A percentile compares a stretch with the other conserved stretches of the same genome.
Evolutionary conservation across 1,140 invertebrate species (phyloP).

Genomic region (Dendrolimus kikuchii): DNA sequence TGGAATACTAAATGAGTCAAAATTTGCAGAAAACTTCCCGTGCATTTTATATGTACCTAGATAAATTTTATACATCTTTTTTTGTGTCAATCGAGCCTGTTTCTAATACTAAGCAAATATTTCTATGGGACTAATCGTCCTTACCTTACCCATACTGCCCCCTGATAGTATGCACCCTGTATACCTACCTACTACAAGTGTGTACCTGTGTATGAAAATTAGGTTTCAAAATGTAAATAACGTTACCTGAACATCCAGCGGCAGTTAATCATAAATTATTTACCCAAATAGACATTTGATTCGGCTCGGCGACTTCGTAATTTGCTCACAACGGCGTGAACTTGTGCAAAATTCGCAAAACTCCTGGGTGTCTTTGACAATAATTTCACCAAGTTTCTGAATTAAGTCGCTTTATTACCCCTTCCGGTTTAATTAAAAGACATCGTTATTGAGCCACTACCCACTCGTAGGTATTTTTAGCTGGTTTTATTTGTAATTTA

Average conservation of each 20-base stretch:
- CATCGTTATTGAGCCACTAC: conserved; percentile 67
- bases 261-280: conserved; percentile 6
- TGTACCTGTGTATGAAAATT: not conserved
- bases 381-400: conserved; percentile 56
- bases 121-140: no score
- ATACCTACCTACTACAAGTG: no score
- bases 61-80: no score
- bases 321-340: conserved; percentile 23
- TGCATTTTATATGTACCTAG: no score
- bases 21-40: no score
- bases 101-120: no score
- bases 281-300: conserved; percentile 7
- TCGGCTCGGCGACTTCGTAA: conserved; percentile 11
- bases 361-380: conserved; percentile 40
- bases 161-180: no score
- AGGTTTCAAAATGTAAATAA: not conserved
- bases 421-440: conserved; percentile 70
- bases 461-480: conserved; percentile 69
- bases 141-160: no score
- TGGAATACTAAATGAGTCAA: no score
- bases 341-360: conserved; percentile 24
- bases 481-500: conserved; percentile 73
- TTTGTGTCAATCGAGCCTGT: no score
- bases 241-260: not conserved
- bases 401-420: conserved; percentile 70